Evolutionary conservation across 2,888 invertebrate species (phyloP), one percentile per base, ranked within the genome.

Genomic region (Hipparchia sbordonii): DNA sequence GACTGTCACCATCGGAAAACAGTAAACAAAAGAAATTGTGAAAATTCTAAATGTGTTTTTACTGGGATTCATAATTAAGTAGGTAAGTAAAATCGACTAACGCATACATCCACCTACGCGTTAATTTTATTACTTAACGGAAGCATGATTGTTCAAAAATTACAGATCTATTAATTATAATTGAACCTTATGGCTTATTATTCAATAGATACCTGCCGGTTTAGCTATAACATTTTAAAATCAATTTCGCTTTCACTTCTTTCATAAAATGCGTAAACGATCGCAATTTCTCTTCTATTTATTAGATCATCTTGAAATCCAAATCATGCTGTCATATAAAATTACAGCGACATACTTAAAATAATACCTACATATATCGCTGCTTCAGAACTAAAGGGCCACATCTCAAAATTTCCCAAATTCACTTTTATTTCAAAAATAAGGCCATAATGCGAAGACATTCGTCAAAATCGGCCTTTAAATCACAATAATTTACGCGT

Each of bases 181-280:
- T 56, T 63, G 52, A 23, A 46, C 56, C 9, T 45, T 67, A 57
- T 67, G 46, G 57, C 56, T 6, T 67, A 67, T 67, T 67, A 67
- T 57, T 67, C 67, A 67, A 67, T 57, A 56, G 54, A 52, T 57
- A 57, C 13, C 23, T 23, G 23, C 23, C 57, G 13, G 8, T 70
- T 70, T 6, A 54, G 70, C 67, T 67, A 48, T 70, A 67, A 57
- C 45, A 75, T 76, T 76, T 78, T 77, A 70, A 75, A 80, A 80
- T 79, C 77, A 74, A 80, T 79, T 80, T 80, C 77, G 81, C 81
- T 82, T 81, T 82, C 81, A 81, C 81, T 77, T 74, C 69, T 78
- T 76, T 75, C 76, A 74, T 74, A 74, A 72, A 52, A 61, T 13
- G 23, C 23, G n/a, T 6, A 13, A 56, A 67, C 72, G 63, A 67